Evolutionary conservation across 2,888 invertebrate species (phyloP), one percentile per base, ranked within the genome.

Genomic region (Nemotelus pantherinus): DNA sequence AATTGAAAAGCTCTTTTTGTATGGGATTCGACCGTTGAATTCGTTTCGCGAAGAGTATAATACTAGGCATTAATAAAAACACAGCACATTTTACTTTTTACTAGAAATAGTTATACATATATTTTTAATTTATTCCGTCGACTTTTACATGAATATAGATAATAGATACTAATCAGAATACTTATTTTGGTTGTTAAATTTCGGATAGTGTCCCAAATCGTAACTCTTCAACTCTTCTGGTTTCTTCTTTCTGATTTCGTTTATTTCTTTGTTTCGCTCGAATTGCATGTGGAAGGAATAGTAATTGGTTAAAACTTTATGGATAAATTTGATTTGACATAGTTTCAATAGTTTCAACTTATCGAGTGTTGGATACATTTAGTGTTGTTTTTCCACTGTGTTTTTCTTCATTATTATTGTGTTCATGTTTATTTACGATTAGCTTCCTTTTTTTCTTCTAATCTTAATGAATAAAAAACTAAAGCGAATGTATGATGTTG

Each of bases 181-280:
- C 74, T 74, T 74, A 48, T 74, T 57, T 74, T 74, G 74, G 74
- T 74, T 60, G 6, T 47, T 58, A 48, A 47, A 10, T 74, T 47
- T 74, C 74, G 74, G 63, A 74, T 74, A 74, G 60, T 74, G 74
- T 60, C 74, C 74, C 74, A 74, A 55, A 74, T 39, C 44, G 74
- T 47, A 60, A 43, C n/a, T 58, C n/a, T 7, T 44, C 44, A 25
- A 60, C 41, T 25, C 60, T 60, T 60, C 1, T 50, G 50, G 7
- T 58, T 58, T 58, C 58, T n/a, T 58, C 43, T 63, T 63, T 43
- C 9, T 50, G 6, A 50, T 9, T 25, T 25, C 25, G 25, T 25
- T 25, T 25, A 25, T 25, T 25, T 25, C 25, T 25, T 25, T 25
- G 25, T 25, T 25, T 25, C 25, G 25, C 25, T 25, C 25, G 25